Base-by-base conservation (phyloP, 2,888 invertebrate species). In the Caenorhabditis doughertyi region DNA sequence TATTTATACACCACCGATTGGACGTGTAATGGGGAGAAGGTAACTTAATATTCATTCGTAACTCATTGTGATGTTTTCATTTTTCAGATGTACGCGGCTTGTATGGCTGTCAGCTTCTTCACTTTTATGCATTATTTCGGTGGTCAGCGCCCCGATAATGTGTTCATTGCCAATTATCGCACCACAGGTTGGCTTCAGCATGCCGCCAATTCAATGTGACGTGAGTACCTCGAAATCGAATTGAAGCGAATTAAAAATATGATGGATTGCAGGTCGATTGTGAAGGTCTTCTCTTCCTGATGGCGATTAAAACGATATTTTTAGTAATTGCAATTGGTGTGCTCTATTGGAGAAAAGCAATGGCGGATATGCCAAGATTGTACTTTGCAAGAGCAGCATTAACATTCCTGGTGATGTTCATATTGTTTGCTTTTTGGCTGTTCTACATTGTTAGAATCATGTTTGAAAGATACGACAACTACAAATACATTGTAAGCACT, bases 341-440 rank as follows among this genome's bases (percentile, higher is more conserved):
- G 0, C 70, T 89, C 23, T 88, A 85, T 70, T 88, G 85, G 84
- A 76, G 89, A 11, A 79, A 83, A 51, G 84, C 88, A 3, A 81
- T 84, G 42, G 89, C 90, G 0, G 89, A 89, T 70, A 77, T 91
- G 84, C 91, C 91, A n/a, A 84, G 91, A 60, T 65, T 90, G 51
- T 87, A 87, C 35, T 79, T 90, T 42, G 79, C 87, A 0, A 77
- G 91, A 68, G 89, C 89, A 7, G 85, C 88, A 0, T 83, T 91
- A 56, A 84, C 87, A 16, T 76, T 89, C 18, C 84, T 90, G 21
- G 86, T 97, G 44, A 95, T 97, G 49, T 95, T 99, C 16, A 95
- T 97, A 92, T 95, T 96, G 84, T 97, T 98, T 93, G 95, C 97
- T 4, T 98, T 97, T 93, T 99, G 99, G 98, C 94, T 99, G 21